Conservation (phyloP, 2,113 vertebrate species). For the Brachyhypopomus occidentalis region DNA sequence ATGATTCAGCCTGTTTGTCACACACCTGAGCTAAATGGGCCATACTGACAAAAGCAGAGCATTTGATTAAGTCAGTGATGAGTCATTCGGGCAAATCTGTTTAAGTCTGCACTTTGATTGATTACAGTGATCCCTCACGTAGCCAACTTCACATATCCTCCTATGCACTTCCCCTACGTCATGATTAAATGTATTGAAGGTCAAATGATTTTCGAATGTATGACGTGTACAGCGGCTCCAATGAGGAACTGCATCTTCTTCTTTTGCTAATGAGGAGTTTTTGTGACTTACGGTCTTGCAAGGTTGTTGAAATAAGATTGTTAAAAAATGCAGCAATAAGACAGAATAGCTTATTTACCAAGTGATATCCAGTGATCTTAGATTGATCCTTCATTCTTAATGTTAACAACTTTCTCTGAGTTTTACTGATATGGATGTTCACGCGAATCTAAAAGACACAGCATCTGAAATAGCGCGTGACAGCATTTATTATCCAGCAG, state of each 20-base stretch:
- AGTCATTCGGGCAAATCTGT: constrained; percentile 22
- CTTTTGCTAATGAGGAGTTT: constrained; percentile 1
- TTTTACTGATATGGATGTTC: background rate
- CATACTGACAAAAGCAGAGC: constrained; percentile 32
- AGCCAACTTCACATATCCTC: constrained; percentile 53
- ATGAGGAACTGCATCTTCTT: constrained; percentile 43
- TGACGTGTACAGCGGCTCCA: constrained; percentile 26
- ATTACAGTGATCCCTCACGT: constrained; percentile 10
- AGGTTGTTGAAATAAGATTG: background rate
- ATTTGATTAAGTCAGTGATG: constrained; percentile 50
- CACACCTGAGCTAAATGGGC: constrained; percentile 15
- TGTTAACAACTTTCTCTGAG: background rate
- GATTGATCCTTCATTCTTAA: too few species aligned
- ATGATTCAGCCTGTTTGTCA: constrained; percentile 27
- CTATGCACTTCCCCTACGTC: constrained; percentile 42
- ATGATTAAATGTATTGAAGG: constrained; percentile 57
- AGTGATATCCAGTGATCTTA: background rate
- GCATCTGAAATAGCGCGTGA: background rate
- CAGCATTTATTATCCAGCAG: background rate
- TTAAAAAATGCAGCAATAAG: background rate
- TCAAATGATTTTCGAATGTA: constrained; percentile 49
- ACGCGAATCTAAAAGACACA: background rate
- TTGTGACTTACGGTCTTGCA: background rate
- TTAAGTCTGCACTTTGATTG: constrained; percentile 36
- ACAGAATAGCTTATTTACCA: too few species aligned